Conservation (phyloP, 1,140 invertebrate genomes). For the Philaenus spumarius region DNA sequence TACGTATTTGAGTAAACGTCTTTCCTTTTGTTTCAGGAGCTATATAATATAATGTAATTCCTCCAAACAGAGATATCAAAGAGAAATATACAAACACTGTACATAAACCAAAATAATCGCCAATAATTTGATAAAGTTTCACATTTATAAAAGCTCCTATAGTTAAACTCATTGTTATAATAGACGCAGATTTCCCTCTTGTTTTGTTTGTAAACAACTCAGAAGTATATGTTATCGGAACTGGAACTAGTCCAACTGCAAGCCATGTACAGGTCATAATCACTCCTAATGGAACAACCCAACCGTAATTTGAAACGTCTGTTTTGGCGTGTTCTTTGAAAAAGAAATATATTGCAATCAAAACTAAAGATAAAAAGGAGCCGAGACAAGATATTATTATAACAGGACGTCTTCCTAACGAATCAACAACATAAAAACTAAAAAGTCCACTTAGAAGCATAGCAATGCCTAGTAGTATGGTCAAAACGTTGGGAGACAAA, state of each 20-base stretch:
- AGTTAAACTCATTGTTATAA: conserved; percentile 21
- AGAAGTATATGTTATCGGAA: conserved; percentile 16
- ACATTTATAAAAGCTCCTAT: conserved; percentile 18
- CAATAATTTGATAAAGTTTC: conserved; percentile 23
- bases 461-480: conserved; percentile 15
- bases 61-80: conserved; percentile 6
- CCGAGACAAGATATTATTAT: conserved; percentile 41
- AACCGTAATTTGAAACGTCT: conserved; percentile 14
- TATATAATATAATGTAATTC: conserved; percentile 35
- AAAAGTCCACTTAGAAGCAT: conserved; percentile 34
- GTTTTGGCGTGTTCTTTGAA: conserved; percentile 38
- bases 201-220: conserved; percentile 27
- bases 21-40: conserved; percentile 45
- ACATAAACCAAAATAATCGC: conserved; percentile 10
- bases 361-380: conserved; percentile 27
- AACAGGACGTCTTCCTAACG: conserved; percentile 43
- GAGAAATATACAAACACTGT: conserved; percentile 13
- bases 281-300: conserved; percentile 6
- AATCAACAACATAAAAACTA: conserved; percentile 36
- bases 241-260: conserved; percentile 16
- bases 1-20: conserved; percentile 38
- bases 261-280: conserved; percentile 1
- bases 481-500: conserved; percentile 12
- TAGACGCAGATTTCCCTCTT: conserved; percentile 18
- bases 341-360: conserved; percentile 40